These are phyloP conservation scores for Stenchaetothrips biformis DNA, from an alignment of 2,888 invertebrate genomes.

Conservation along the genomic window DNA sequence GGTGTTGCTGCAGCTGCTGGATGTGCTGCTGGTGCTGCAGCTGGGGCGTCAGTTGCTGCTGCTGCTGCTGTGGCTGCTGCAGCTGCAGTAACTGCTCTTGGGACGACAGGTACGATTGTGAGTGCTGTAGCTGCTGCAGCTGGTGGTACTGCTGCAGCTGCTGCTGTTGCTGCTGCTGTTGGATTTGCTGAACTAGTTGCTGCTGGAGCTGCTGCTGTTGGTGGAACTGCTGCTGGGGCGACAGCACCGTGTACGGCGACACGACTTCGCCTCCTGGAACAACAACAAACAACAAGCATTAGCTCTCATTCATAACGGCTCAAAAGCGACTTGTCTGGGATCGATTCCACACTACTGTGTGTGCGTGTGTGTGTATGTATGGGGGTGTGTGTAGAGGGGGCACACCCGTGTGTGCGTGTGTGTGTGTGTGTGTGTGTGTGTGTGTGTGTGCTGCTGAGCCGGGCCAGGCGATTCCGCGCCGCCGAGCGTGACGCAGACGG, in stretches of 20 bases:
- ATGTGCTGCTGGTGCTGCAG: slow-evolving; percentile 51
- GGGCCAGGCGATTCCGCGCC: no score
- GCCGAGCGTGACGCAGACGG: no score
- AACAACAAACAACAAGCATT: slow-evolving; percentile 8
- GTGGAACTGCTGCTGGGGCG: slow-evolving; percentile 43
- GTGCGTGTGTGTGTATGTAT: no score
- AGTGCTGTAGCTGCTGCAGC: slow-evolving; percentile 54
- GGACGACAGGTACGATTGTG: slow-evolving; percentile 36
- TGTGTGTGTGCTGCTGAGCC: no score
- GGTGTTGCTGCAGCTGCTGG: slow-evolving; percentile 50
- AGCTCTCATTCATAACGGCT: no score
- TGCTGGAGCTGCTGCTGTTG: slow-evolving; percentile 18
- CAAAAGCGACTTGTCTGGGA: no score
- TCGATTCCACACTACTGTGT: no score
- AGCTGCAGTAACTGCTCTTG: slow-evolving; percentile 38
- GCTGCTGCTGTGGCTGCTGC: slow-evolving; percentile 49
- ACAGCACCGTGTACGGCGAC: slow-evolving; percentile 36
- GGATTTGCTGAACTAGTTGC: slow-evolving; percentile 22
- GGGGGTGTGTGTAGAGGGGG: no score
- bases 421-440: no score
- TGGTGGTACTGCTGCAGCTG: slow-evolving; percentile 41
- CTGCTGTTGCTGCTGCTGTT: slow-evolving; percentile 42
- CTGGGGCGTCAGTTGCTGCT: slow-evolving; percentile 57
- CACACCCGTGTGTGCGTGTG: no score
- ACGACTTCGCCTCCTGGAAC: slow-evolving; percentile 35